Conservation (phyloP, 1,140 invertebrate species). For the Heliconius eleuchia region DNA sequence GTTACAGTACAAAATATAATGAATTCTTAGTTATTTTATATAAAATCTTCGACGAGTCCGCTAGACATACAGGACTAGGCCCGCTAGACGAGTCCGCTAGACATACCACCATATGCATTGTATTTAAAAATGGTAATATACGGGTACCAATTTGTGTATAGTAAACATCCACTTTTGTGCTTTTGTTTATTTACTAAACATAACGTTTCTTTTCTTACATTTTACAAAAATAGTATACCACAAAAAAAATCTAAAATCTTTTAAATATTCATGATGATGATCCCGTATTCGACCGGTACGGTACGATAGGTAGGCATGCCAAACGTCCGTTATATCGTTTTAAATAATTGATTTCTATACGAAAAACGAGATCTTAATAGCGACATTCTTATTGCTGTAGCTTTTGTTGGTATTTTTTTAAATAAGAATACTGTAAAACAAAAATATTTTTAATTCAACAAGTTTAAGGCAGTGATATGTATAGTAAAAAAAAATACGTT, state of each 20-base stretch:
- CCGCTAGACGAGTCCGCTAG: too few relatives aligned
- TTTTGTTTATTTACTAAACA: too few relatives aligned
- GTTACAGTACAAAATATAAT: too few relatives aligned
- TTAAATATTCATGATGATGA: constrained; percentile 48
- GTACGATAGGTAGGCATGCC: constrained; percentile 23
- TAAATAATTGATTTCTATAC: constrained; percentile 47
- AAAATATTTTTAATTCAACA: too few relatives aligned
- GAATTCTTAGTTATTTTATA: too few relatives aligned
- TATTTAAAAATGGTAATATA: too few relatives aligned
- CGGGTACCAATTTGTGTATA: not conserved
- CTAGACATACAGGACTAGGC: too few relatives aligned
- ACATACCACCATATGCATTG: not conserved
- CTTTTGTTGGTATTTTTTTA: not conserved
- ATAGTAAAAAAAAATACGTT: too few relatives aligned
- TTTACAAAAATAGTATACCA: not conserved
- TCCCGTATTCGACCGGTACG: constrained; percentile 43
- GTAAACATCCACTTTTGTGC: not conserved
- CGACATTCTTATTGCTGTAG: not conserved
- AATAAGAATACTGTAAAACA: too few relatives aligned
- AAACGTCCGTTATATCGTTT: constrained; percentile 38
- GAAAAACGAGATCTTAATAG: constrained; percentile 13
- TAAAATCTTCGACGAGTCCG: too few relatives aligned
- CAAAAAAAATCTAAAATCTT: constrained; percentile 28
- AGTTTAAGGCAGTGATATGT: too few relatives aligned
- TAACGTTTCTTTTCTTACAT: not conserved